Base-by-base conservation (phyloP, 2,113 vertebrate genomes). In the Sinosuthora webbiana region DNA sequence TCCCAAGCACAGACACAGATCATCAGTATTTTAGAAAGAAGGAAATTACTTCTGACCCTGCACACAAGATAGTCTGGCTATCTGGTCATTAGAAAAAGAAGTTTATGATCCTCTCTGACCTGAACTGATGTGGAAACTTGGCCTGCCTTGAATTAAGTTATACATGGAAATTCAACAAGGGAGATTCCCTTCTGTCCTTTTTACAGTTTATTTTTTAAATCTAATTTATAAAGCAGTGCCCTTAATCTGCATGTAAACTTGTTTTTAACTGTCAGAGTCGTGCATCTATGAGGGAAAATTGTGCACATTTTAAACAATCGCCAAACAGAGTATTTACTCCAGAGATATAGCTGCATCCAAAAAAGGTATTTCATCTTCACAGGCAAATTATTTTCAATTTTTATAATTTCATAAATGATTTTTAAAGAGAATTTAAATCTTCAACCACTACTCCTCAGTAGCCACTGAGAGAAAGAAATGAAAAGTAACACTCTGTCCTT, bases 1-100 rank as follows among this genome's bases (percentile, higher is more conserved):
- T 94, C 84, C 70, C 24, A 23, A 73, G 35, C 42, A 93, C 9
- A 84, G 69, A 53, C 74, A 75, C 22, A 65, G 41, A 21, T 78
- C 1, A 0, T 79, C 31, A 27, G 62, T 65, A 50, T 65, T 95
- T 94, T 55, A 88, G 45, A 85, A 91, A 47, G 55, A 74, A 80
- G 63, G 59, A 96, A 90, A 89, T 77, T 86, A 77, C 35, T 92
- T 89, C 69, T 95, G 87, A 95, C 70, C 78, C 87, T 80, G 33
- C 35, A 63, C 45, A 63, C 1, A 16, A 67, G 83, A 76, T 65
- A 91, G 14, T 9, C 63, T 39, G 63, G 13, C 8, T 69, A 85
- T 83, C 35, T 47, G 70, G 71, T 80, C 64, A 67, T 63, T 90
- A 77, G 33, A 80, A 56, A 90, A 91, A 85, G 62, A 37, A 79